Evolutionary conservation across 2,113 vertebrate species (phyloP), one percentile per base, ranked within the genome.

Genomic region (Cavia aperea): DNA sequence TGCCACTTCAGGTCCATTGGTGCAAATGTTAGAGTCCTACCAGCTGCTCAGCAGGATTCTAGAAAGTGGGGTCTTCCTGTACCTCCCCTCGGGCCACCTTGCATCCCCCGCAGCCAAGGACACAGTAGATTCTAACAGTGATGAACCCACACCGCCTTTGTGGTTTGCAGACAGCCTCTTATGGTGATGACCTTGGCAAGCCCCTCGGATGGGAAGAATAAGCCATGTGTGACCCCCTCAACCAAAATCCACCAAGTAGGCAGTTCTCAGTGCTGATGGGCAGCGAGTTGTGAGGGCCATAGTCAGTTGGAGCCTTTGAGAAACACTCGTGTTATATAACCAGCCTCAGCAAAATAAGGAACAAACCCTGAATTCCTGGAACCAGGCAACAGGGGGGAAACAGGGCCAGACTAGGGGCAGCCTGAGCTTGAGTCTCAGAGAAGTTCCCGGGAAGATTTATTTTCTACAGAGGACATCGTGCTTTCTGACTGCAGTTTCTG

Each of bases 271-370:
- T 89, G 68, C 39, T 39, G 29, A 9, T 16, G 88, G 21, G 51
- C 2, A 21, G 46, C 88, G 11, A 93, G 81, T 24, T 66, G 58
- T 93, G 89, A 91, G 81, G 54, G 91, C 75, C 93, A 82, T 23
- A 85, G 95, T 89, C 94, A 96, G 58, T 73, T 51, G 81, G 92
- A 95, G 88, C 81, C 95, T 97, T 97, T 96, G 94, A 96, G 95
- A 94, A 97, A 97, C 95, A 96, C 56, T 94, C 92, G 26, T 3
- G 73, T 97, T 97, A 96, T 91, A 90, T 95, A 97, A 97, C 1
- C 0, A 92, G 93, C 88, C 95, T 95, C 92, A 82, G 89, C 90
- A 95, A 96, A 97, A 94, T 63, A 95, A 94, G 92, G 96, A 96
- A 95, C 94, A 96, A 96, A 96, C 86, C 82, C 56, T 68, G 93